Evolutionary conservation across 2,113 vertebrate species (phyloP).

Genomic region (Alligator sinensis): DNA sequence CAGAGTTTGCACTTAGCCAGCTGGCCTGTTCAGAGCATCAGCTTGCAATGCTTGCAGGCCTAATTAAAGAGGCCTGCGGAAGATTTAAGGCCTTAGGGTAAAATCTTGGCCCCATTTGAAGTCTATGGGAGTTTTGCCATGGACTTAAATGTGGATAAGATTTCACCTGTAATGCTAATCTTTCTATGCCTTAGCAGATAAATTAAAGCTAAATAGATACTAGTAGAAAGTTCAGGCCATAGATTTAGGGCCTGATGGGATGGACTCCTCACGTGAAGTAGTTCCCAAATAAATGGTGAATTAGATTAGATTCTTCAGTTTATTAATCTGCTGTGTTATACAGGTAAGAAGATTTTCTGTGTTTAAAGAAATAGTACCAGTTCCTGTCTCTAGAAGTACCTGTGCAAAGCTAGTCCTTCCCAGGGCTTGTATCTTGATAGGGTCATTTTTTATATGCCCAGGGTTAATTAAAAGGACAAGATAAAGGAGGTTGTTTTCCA

Average conservation of each 20-base stretch:
- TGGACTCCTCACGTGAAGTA: neutral
- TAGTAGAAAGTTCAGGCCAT: too few relatives aligned
- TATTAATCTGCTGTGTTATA: neutral
- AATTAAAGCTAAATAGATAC: too few relatives aligned
- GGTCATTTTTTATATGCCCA: neutral
- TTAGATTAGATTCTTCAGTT: neutral
- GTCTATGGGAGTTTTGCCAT: neutral
- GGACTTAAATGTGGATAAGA: neutral
- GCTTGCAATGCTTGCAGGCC: neutral
- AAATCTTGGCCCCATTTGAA: neutral
- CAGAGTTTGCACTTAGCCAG: neutral
- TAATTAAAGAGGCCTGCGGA: neutral
- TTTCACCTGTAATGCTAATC: neutral
- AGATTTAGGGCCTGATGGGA: too few relatives aligned
- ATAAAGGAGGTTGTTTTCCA: neutral
- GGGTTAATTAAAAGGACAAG: neutral
- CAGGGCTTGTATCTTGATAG: neutral
- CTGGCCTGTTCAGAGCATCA: neutral
- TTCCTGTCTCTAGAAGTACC: neutral
- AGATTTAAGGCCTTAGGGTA: neutral
- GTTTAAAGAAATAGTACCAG: neutral
- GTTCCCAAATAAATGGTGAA: neutral
- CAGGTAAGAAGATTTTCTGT: neutral
- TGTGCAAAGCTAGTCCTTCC: neutral
- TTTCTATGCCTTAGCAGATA: too few relatives aligned